Evolutionary conservation across 1,140 invertebrate species (phyloP).

Genomic region (Pararge aegeria): DNA sequence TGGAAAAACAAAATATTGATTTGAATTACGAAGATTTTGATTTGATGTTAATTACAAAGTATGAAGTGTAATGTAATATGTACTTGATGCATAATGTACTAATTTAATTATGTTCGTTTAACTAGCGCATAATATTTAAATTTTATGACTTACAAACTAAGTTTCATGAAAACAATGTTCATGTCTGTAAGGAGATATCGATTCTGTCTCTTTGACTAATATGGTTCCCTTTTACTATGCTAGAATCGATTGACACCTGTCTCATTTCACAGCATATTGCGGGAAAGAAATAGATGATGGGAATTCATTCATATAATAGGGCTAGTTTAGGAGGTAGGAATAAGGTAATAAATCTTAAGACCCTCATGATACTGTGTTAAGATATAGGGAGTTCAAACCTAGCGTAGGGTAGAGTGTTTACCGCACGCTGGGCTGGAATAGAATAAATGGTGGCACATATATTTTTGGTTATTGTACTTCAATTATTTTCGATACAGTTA

Average conservation of each 20-base stretch:
- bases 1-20: too few species aligned
- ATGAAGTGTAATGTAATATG: too few species aligned
- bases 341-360: conserved; percentile 51
- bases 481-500: background rate
- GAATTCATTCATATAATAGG: conserved; percentile 25
- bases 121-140: too few species aligned
- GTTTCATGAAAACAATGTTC: background rate
- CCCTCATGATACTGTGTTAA: conserved; percentile 32
- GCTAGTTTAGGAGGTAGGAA: conserved; percentile 26
- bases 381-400: conserved; percentile 19
- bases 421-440: conserved; percentile 3
- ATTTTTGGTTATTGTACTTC: background rate
- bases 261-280: conserved; percentile 10
- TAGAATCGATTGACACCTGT: conserved; percentile 19
- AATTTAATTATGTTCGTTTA: too few species aligned
- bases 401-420: background rate
- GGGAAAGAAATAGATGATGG: conserved; percentile 18
- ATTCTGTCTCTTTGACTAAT: background rate
- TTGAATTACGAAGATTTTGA: too few species aligned
- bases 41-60: too few species aligned
- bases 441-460: background rate
- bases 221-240: conserved; percentile 1
- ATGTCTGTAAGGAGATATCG: conserved; percentile 3
- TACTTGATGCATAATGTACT: too few species aligned
- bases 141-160: too few species aligned